phyloP scores from a whole-genome alignment of 30 jellyfish, hydroid and myxozoan species.

The Rhopilema esculentum region DNA sequence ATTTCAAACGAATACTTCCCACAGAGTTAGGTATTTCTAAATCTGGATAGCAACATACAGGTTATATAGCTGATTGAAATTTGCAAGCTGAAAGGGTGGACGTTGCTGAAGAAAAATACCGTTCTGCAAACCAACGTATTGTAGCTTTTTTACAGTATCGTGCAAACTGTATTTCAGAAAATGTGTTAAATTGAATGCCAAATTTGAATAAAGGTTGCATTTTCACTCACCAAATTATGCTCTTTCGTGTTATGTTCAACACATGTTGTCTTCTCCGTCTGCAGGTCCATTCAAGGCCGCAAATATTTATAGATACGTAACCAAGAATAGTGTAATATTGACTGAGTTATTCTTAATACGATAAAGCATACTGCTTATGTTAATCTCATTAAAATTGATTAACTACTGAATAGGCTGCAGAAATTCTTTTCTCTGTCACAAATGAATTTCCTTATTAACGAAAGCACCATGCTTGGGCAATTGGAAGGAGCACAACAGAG shows the following conservation, averaged over 20 bases:
- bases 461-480: constrained; percentile 27
- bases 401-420: constrained; percentile 14
- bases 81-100: too few relatives aligned
- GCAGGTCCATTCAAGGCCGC: not conserved
- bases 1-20: too few relatives aligned
- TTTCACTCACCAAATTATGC: not conserved
- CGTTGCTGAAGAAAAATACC: too few relatives aligned
- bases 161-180: too few relatives aligned
- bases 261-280: not conserved
- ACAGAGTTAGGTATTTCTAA: too few relatives aligned
- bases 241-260: not conserved
- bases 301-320: not conserved
- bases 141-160: too few relatives aligned
- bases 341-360: not conserved
- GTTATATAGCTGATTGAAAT: too few relatives aligned
- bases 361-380: constrained; percentile 13
- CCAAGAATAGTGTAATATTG: constrained; percentile 11
- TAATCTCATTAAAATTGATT: constrained; percentile 39
- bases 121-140: too few relatives aligned
- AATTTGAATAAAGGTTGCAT: not conserved
- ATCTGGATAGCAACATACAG: too few relatives aligned
- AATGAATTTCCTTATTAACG: constrained; percentile 30
- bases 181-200: not conserved
- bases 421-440: constrained; percentile 2
- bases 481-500: not conserved